Percentiles rank a stretch among this genome's conserved stretches.
Conservation (phyloP, 2,113 vertebrate genomes). For the Todiramphus saurophagus region DNA sequence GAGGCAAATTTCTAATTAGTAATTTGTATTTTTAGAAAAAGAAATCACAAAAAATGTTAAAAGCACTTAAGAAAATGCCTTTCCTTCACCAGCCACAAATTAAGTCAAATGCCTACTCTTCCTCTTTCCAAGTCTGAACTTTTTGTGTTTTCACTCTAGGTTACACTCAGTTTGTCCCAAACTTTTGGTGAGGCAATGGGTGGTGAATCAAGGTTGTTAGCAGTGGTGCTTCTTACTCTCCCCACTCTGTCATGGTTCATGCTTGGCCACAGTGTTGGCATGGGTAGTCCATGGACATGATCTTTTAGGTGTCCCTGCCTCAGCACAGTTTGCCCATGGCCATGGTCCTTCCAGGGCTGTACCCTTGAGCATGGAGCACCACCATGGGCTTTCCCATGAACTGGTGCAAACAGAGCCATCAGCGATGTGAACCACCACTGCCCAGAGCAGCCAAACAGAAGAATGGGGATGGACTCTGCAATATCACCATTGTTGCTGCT, state of each 20-base stretch:
- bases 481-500: rapidly evolving
- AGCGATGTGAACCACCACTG: not conserved
- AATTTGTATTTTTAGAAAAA: not conserved
- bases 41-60: not conserved
- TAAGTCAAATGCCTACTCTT: not conserved
- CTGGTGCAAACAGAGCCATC: not conserved
- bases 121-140: not conserved
- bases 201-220: not conserved
- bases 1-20: not conserved
- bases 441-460: not conserved
- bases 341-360: not conserved
- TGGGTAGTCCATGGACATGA: not conserved
- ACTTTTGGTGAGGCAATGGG: not conserved
- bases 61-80: not conserved
- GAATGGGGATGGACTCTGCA: not conserved
- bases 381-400: not conserved
- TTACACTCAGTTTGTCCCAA: not conserved
- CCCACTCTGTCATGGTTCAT: not conserved
- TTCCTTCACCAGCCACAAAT: not conserved
- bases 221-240: not conserved
- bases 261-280: too few species aligned
- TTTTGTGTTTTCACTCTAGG: not conserved
- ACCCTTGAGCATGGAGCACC: rapidly evolving
- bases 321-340: rapidly evolving
- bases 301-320: not conserved